Evolutionary conservation across 2,888 invertebrate genomes (phyloP), one percentile per base, ranked within the genome.

Genomic region (Cryptus armator): DNA sequence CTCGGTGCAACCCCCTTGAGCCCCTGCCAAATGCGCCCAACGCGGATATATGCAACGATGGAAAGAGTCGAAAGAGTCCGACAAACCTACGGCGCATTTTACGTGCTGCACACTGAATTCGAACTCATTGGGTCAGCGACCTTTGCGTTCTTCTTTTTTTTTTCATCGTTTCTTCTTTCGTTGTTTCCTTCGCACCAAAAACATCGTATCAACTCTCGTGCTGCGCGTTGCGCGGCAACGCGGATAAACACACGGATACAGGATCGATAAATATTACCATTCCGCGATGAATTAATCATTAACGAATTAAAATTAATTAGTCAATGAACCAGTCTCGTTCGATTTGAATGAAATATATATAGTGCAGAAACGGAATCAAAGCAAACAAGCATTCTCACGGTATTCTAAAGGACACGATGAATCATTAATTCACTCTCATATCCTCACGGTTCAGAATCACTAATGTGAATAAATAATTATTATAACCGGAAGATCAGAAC

Each of bases 1-100:
- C 86, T 87, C 85, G 87, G 85, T 86, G 83, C 74, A 78, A 72
- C 70, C 78, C 70, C 78, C 70, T 67, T 53, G 70, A 79, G 62
- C 78, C 56, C 77, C 64, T 71, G 68, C 67, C 76, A 77, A 79
- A 78, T 81, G 70, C 77, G 83, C 74, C 67, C 76, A 84, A 74
- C 84, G 81, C 77, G 62, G 59, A 59, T 64, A 71, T 76, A 32
- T 59, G 68, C 68, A 56, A 51, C 24, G 48, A 66, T 56, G 66
- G 71, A 77, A 67, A 62, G n/a, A 84, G 16, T 59, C 72, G 72
- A 70, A 81, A 62, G 46, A 43, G 16, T 56, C 16, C 66, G 19
- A 32, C 48, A 24, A 43, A 19, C 24, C 14, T 43, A 2, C 37
- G 43, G 29, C 64, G 32, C 37, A 46, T 84, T 81, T 84, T 82